These are phyloP conservation scores for Ctenicera cuprea DNA, from an alignment of 2,888 invertebrate species.

Conservation along the genomic window DNA sequence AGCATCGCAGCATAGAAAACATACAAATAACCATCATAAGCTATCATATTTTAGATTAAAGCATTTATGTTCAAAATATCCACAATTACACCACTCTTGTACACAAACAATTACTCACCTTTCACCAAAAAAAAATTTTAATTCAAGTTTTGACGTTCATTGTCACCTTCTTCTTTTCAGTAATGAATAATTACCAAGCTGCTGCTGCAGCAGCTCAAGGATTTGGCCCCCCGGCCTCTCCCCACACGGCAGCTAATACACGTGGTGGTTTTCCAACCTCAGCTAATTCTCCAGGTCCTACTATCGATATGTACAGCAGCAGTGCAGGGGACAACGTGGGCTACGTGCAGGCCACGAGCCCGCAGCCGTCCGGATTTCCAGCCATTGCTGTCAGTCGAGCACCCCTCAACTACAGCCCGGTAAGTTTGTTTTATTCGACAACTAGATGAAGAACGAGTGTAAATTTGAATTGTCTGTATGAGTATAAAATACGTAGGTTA, in stretches of 20 bases:
- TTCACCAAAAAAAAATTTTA: too few species aligned
- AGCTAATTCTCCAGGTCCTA: constrained; percentile 93
- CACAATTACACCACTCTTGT: too few species aligned
- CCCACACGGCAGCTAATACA: constrained; percentile 81
- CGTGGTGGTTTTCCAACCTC: constrained; percentile 88
- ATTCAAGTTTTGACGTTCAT: background rate
- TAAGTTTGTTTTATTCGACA: constrained; percentile 74
- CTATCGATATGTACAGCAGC: constrained; percentile 95
- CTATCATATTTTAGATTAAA: too few species aligned
- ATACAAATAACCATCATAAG: too few species aligned
- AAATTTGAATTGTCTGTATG: constrained; percentile 35
- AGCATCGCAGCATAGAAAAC: too few species aligned
- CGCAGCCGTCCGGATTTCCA: constrained; percentile 96
- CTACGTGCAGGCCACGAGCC: constrained; percentile 97
- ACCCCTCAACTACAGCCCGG: constrained; percentile 95
- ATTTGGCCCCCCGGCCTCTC: constrained; percentile 89
- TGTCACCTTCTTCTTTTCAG: constrained; percentile 75
- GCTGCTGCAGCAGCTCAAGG: constrained; percentile 85
- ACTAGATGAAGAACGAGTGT: constrained; percentile 25
- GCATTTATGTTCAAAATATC: too few species aligned
- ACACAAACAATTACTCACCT: too few species aligned
- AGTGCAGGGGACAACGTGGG: constrained; percentile 88
- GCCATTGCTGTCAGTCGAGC: constrained; percentile 95
- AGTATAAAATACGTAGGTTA: background rate
- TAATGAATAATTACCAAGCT: constrained; percentile 97